Conservation (phyloP, 2,888 invertebrate genomes). For the Dasypogon diadema region DNA sequence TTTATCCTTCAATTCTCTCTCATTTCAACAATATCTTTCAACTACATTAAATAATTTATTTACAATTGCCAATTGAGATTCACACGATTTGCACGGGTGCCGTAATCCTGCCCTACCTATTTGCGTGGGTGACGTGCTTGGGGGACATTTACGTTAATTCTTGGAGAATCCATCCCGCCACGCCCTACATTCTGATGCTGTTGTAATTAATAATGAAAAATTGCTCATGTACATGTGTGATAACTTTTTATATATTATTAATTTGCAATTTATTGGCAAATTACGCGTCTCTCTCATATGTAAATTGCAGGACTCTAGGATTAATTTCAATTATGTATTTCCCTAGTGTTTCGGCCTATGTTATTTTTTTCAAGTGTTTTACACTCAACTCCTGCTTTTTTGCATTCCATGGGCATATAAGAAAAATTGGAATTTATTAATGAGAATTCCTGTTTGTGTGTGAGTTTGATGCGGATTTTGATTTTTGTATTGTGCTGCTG, state of each 20-base stretch:
- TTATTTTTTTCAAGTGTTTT: too few species aligned
- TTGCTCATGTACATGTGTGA: background rate
- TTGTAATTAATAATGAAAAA: slow-evolving; percentile 34
- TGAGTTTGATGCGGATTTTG: too few species aligned
- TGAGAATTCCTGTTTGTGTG: background rate
- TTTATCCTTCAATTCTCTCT: background rate
- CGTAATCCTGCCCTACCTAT: slow-evolving; percentile 1
- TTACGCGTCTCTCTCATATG: background rate
- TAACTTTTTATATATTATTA: slow-evolving; percentile 34
- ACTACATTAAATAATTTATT: slow-evolving; percentile 22
- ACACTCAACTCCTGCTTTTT: background rate
- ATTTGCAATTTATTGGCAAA: slow-evolving; percentile 30
- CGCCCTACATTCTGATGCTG: background rate
- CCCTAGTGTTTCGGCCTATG: background rate
- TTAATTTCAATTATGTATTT: background rate
- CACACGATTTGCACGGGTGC: background rate
- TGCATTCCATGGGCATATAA: background rate
- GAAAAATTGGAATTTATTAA: background rate
- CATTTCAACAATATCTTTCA: slow-evolving; percentile 4
- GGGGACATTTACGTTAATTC: background rate
- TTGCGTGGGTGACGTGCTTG: background rate
- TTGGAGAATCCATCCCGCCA: background rate
- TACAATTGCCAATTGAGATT: slow-evolving; percentile 26
- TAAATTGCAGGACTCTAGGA: background rate
- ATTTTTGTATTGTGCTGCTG: too few species aligned